Conservation (phyloP, 2,113 vertebrate genomes). For the Crotalus tigris region DNA sequence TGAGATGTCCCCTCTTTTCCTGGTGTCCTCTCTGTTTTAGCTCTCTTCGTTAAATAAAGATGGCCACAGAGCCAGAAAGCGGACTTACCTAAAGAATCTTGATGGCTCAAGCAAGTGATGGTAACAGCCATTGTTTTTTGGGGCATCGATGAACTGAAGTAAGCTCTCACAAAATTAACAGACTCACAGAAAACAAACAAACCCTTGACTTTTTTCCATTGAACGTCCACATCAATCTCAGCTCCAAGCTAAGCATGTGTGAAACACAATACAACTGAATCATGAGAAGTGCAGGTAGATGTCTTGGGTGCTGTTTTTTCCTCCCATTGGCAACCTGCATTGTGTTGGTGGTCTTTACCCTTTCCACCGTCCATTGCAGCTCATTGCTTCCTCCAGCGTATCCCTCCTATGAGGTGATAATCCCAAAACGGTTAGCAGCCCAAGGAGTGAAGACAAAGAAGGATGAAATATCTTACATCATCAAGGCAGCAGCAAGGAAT, state of each 20-base stretch:
- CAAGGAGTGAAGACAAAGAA: fast-evolving
- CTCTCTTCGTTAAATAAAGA: not conserved
- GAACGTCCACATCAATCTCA: not conserved
- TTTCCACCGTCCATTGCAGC: fast-evolving
- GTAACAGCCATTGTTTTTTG: not conserved
- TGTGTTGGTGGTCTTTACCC: not conserved
- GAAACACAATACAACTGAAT: not conserved
- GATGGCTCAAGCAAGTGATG: not conserved
- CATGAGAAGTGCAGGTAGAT: not conserved
- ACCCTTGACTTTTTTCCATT: not conserved
- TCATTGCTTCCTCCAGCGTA: fast-evolving
- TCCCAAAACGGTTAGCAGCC: constrained; percentile 18
- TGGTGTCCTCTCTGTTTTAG: not conserved
- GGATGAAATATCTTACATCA: constrained; percentile 20
- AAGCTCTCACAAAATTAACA: not conserved
- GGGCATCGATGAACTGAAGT: not conserved
- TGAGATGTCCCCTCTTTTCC: not conserved
- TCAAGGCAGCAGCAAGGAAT: constrained; percentile 40
- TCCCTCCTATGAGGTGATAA: constrained; percentile 40
- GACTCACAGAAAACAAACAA: not conserved
- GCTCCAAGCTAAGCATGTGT: not conserved
- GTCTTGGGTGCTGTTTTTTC: not conserved
- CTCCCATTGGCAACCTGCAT: not conserved
- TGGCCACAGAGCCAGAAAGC: no score
- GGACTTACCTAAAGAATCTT: not conserved